Percentiles rank a stretch among this genome's conserved stretches.
Evolutionary conservation across 2,113 vertebrate genomes (phyloP).

Genomic region (Nansenia antarctica): DNA sequence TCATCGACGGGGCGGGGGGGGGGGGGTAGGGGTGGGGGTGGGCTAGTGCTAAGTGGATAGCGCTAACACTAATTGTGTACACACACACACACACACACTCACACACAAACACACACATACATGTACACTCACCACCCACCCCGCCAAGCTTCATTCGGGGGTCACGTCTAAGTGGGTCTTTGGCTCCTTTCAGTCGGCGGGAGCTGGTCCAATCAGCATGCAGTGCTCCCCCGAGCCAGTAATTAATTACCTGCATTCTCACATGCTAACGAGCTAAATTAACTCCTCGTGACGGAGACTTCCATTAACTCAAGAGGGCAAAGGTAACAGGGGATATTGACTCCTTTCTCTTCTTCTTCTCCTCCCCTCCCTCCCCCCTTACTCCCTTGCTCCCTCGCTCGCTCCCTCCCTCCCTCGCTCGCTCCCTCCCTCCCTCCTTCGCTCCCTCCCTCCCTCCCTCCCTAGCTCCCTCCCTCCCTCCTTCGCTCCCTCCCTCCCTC

Average conservation of each 20-base stretch:
- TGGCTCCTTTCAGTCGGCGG: slow-evolving; percentile 39
- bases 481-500: not conserved
- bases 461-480: not conserved
- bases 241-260: slow-evolving; percentile 72
- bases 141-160: no score
- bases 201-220: slow-evolving; percentile 48
- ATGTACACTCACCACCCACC: slow-evolving; percentile 22
- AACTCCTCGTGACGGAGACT: slow-evolving; percentile 60
- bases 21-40: no score
- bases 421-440: not conserved
- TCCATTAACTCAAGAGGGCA: slow-evolving; percentile 60
- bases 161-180: slow-evolving; percentile 47
- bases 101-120: no score
- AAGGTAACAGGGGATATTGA: slow-evolving; percentile 54
- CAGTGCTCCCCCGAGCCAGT: slow-evolving; percentile 59
- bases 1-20: no score
- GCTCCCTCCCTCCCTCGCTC: not conserved
- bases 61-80: no score
- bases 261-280: slow-evolving; percentile 66
- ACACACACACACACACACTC: slow-evolving; percentile 17
- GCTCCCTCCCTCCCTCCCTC: not conserved
- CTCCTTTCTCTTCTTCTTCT: slow-evolving; percentile 26
- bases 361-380: not conserved
- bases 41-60: no score
- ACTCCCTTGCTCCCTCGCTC: not conserved